A percentile compares a stretch with the other conserved stretches of the same genome.
phyloP scores from a whole-genome alignment of 2,113 vertebrate species.

The Zingel zingel region DNA sequence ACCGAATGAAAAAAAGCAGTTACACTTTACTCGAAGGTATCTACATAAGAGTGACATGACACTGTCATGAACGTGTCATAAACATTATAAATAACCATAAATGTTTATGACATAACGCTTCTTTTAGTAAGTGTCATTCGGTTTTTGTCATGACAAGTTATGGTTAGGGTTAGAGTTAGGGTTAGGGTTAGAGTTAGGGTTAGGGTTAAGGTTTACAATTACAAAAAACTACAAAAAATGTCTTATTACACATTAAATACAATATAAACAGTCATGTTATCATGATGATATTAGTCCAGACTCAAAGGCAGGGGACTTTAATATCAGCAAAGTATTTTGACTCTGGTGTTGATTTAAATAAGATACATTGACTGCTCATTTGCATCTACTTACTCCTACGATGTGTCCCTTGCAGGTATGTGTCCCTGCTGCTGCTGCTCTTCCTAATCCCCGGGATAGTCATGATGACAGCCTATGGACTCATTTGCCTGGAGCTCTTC shows the following conservation, averaged over 20 bases:
- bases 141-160: too few species aligned
- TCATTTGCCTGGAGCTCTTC: conserved; percentile 97
- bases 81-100: too few species aligned
- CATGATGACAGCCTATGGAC: conserved; percentile 94
- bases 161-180: too few species aligned
- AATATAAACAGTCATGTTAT: background rate
- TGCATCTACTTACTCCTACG: background rate
- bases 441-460: conserved; percentile 95
- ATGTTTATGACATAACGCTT: too few species aligned
- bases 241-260: background rate
- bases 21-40: too few species aligned
- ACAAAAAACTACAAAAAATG: too few species aligned
- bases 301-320: background rate
- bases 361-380: background rate
- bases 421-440: conserved; percentile 92
- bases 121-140: too few species aligned
- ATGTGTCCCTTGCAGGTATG: conserved; percentile 86
- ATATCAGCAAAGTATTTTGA: background rate
- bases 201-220: too few species aligned
- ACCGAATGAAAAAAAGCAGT: background rate
- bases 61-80: too few species aligned
- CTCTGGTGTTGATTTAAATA: background rate
- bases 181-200: too few species aligned
- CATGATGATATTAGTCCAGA: background rate
- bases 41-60: too few species aligned